Conservation (phyloP, 2,888 invertebrate genomes). For the Temnothorax rugatulus region DNA sequence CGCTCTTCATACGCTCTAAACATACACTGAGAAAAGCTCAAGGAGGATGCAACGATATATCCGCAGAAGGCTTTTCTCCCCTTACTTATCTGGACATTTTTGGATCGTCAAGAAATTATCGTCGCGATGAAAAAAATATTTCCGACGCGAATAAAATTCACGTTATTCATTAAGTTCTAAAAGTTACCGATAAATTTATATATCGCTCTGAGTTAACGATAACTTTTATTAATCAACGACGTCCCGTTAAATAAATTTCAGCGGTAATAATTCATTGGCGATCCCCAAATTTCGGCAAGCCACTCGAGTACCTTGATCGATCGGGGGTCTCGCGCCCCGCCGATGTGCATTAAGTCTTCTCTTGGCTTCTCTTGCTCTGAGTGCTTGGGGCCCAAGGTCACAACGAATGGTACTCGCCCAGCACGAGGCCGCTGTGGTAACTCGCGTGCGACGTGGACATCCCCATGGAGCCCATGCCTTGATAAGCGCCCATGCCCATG, state of each 20-base stretch:
- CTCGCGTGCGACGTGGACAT: constrained; percentile 83
- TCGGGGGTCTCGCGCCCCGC: constrained; percentile 22
- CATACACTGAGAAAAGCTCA: constrained; percentile 30
- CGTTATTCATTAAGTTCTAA: not conserved
- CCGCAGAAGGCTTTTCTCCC: constrained; percentile 17
- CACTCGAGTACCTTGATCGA: constrained; percentile 43
- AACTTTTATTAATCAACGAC: not conserved
- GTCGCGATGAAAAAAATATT: constrained; percentile 3
- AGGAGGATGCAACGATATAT: constrained; percentile 8
- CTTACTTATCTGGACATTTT: constrained; percentile 15
- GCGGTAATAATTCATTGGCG: constrained; percentile 19
- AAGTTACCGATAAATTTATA: not conserved
- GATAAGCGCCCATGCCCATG: constrained; percentile 85
- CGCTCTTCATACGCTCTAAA: constrained; percentile 49
- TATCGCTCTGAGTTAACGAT: not conserved
- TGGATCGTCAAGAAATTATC: constrained; percentile 40
- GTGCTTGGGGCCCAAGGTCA: constrained; percentile 85
- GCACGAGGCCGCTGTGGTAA: constrained; percentile 84
- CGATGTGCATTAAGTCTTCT: constrained; percentile 80
- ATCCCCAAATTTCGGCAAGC: constrained; percentile 32
- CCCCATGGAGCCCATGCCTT: constrained; percentile 85
- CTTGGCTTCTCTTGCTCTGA: constrained; percentile 83
- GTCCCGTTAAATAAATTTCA: not conserved
- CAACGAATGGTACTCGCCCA: constrained; percentile 85
- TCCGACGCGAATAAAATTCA: not conserved